Percentiles rank a stretch among this genome's conserved stretches.
These are phyloP conservation scores for Clepsis dumicolana DNA, from an alignment of 2,888 invertebrate species.

Conservation along the genomic window DNA sequence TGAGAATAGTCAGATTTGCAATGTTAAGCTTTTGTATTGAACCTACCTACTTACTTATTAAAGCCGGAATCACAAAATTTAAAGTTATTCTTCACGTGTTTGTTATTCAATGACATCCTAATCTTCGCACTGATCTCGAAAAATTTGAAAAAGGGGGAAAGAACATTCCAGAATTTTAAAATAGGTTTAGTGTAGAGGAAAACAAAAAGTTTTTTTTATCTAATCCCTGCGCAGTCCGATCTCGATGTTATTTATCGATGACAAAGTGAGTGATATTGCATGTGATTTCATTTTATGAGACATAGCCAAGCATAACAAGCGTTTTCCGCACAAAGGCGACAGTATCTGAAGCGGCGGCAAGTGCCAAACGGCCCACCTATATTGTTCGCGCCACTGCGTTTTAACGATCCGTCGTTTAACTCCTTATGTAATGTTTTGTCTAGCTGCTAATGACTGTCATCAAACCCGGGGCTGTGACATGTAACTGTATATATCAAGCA, in stretches of 20 bases:
- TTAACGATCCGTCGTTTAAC: constrained; percentile 29
- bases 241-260: neutral
- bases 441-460: constrained; percentile 35
- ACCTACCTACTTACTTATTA: neutral
- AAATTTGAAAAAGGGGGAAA: constrained; percentile 15
- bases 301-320: constrained; percentile 18
- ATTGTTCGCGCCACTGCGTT: constrained; percentile 28
- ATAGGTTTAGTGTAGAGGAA: constrained; percentile 19
- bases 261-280: constrained; percentile 3
- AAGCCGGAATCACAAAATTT: constrained; percentile 28
- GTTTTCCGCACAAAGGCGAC: constrained; percentile 20
- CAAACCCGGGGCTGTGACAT: constrained; percentile 11
- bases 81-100: constrained; percentile 32
- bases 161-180: constrained; percentile 20
- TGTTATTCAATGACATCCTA: constrained; percentile 40
- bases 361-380: constrained; percentile 40
- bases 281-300: constrained; percentile 18
- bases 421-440: constrained; percentile 38
- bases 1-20: neutral
- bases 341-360: constrained; percentile 13
- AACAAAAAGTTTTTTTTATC: constrained; percentile 10
- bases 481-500: constrained; percentile 7
- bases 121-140: constrained; percentile 29
- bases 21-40: neutral
- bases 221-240: constrained; percentile 4